Evolutionary conservation across 2,113 vertebrate genomes (phyloP), one percentile per base, ranked within the genome.

Genomic region (Perca schrenkii): DNA sequence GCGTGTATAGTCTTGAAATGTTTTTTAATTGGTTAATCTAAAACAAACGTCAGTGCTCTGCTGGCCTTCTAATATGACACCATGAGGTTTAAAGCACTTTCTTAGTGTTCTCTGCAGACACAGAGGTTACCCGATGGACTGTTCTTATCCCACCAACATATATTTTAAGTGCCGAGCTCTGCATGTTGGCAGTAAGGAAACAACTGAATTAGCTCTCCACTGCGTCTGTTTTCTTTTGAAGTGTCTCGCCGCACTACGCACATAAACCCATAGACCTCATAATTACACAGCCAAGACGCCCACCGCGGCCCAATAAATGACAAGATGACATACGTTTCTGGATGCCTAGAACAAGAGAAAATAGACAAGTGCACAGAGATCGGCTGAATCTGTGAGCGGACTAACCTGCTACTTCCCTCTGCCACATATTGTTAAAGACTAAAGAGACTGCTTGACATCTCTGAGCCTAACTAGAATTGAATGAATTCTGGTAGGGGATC

Each of bases 251-350:
- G 15, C 76, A 86, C 82, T 74, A 54, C 63, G 50, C 82, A 91
- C 82, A 89, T 89, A 86, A 94, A 90, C 85, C 89, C 82, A 40
- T 75, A 92, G 85, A 90, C 84, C 82, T 88, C 88, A 88, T 92
- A 92, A 93, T 92, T 93, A 92, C 79, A 80, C 64, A 62, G 79
- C 79, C 82, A 52, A 79, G 53, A 81, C 84, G 78, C 76, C 87
- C 85, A 85, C 79, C 65, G 68, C 34, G 16, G 74, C 36, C 80
- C 84, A 91, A 89, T 91, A 89, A 93, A 91, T 61, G 79, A 63
- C 61, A 58, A 77, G 69, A 83, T 82, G 79, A 78, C 86, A 80
- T 86, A 84, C 84, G 89, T 90, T 82, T 87, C 31, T 86, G 84
- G 50, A 75, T 54, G 77, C 76, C 71, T 82, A 62, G 36, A 79